Evolutionary conservation across 2,888 invertebrate species (phyloP).

Genomic region (Meliscaeva auricollis): DNA sequence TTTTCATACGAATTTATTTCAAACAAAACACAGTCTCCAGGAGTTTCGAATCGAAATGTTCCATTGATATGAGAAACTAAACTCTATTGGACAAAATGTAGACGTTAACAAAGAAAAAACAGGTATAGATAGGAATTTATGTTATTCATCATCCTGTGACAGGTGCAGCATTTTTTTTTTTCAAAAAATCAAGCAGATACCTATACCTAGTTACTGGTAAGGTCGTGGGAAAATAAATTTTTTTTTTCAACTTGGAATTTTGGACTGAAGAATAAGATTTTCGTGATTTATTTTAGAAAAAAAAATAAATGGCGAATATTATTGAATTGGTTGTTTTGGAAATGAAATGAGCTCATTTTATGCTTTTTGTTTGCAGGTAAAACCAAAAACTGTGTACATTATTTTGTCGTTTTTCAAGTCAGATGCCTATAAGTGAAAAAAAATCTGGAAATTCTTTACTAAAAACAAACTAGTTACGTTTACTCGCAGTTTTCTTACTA

Average conservation of each 20-base stretch:
- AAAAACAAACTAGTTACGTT: no score
- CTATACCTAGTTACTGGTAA: neutral
- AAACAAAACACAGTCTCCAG: neutral
- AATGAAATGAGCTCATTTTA: no score
- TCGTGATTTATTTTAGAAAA: no score
- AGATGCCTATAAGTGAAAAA: no score
- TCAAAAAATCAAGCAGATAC: neutral
- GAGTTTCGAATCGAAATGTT: neutral
- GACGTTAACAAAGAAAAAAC: neutral
- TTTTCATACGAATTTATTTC: neutral
- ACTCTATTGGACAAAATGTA: neutral
- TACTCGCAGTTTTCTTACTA: no score
- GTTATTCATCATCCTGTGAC: constrained; percentile 13
- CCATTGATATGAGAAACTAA: neutral
- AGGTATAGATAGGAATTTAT: neutral
- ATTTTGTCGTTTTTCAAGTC: no score
- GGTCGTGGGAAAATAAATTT: constrained; percentile 1
- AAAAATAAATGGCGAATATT: no score
- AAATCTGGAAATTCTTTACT: no score
- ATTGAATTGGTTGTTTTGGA: no score
- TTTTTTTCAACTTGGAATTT: neutral
- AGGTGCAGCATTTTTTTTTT: neutral
- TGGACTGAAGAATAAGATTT: neutral
- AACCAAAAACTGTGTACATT: no score
- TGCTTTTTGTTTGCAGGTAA: no score